Conservation (phyloP, 2,888 invertebrate genomes). For the Caenorhabditis doughertyi region DNA sequence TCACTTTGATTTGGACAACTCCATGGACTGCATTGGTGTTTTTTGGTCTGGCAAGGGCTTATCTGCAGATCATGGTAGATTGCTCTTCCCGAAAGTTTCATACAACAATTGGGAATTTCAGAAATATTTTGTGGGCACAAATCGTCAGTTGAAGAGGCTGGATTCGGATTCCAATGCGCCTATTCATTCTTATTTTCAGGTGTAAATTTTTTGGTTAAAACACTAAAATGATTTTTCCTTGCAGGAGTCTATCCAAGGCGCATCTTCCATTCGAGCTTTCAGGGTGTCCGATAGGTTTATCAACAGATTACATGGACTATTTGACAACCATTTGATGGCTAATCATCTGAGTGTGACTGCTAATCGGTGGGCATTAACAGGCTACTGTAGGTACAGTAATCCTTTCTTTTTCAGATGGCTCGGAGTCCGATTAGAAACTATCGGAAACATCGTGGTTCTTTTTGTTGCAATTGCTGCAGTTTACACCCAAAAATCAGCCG, state of each 20-base stretch:
- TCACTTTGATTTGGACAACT: constrained; percentile 63
- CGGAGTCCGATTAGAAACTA: constrained; percentile 83
- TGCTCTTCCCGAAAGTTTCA: no score
- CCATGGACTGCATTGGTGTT: constrained; percentile 59
- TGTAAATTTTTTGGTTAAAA: not conserved
- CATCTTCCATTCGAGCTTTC: constrained; percentile 83
- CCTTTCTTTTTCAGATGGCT: no score
- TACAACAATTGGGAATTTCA: no score
- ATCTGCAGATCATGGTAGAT: constrained; percentile 7
- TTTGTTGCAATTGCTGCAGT: constrained; percentile 86
- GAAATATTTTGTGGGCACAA: constrained; percentile 95
- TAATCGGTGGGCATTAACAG: no score
- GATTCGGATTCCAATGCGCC: constrained; percentile 96
- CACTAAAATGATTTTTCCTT: no score
- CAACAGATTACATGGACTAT: constrained; percentile 90
- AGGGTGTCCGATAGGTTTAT: constrained; percentile 86
- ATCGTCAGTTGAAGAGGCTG: constrained; percentile 93
- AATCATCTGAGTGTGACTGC: constrained; percentile 81
- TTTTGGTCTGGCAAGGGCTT: constrained; percentile 29
- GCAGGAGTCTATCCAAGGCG: constrained; percentile 90
- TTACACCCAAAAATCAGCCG: constrained; percentile 84
- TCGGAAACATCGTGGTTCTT: constrained; percentile 86
- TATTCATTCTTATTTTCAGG: constrained; percentile 87
- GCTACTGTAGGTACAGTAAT: no score
- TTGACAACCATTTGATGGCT: constrained; percentile 86